phyloP scores from a whole-genome alignment of 53 echinoderm and acorn worm species.

The Stichopus horrens region DNA sequence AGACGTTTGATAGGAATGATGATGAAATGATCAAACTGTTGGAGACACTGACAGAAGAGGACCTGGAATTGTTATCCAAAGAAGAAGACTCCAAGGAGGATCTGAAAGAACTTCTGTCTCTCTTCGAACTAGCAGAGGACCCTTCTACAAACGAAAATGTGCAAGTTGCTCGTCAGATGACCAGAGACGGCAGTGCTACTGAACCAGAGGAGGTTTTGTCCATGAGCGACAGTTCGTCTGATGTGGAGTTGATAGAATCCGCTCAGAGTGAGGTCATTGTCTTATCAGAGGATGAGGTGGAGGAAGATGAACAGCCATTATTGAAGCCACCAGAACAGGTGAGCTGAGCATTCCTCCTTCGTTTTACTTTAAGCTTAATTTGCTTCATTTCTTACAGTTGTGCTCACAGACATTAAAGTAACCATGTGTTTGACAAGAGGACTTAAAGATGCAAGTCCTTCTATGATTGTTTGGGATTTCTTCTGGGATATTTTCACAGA shows the following conservation, averaged over 20 bases:
- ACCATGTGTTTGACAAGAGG: no score
- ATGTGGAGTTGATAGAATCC: background rate
- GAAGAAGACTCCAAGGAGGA: conserved; percentile 12
- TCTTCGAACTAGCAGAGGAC: background rate
- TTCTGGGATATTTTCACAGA: no score
- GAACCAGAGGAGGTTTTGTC: background rate
- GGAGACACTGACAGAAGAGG: conserved; percentile 31
- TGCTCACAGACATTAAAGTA: no score
- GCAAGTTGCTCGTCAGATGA: background rate
- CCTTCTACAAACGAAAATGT: background rate
- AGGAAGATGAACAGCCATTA: background rate
- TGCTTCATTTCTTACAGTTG: no score
- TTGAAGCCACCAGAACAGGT: background rate
- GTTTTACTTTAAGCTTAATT: background rate
- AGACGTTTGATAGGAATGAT: background rate
- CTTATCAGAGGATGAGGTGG: conserved; percentile 13
- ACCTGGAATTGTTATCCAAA: conserved; percentile 3
- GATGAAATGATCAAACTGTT: conserved; percentile 37
- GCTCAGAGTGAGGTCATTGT: background rate
- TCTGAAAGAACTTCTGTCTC: background rate
- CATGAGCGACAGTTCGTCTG: background rate
- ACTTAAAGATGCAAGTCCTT: no score
- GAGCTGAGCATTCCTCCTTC: background rate
- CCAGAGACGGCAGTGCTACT: background rate
- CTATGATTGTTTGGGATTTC: no score